A percentile compares a stretch with the other conserved stretches of the same genome.
Evolutionary conservation across 2,113 vertebrate species (phyloP).

Genomic region (Machaerirhynchus nigripectus): DNA sequence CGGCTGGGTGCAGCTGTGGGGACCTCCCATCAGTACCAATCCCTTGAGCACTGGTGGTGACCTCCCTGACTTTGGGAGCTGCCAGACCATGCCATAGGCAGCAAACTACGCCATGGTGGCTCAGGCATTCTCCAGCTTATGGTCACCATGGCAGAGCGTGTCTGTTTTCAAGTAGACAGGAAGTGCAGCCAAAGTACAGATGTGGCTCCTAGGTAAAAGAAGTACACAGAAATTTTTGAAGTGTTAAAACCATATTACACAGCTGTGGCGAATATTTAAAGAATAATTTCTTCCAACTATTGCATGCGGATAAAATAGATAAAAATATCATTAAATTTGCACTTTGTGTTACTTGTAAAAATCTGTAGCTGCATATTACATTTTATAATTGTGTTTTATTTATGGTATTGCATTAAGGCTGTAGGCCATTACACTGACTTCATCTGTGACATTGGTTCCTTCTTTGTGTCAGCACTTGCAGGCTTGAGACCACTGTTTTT

Average conservation of each 20-base stretch:
- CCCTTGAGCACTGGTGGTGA: too few species aligned
- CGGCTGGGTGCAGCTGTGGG: background rate
- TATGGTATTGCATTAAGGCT: background rate
- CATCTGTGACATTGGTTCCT: background rate
- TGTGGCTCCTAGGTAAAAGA: background rate
- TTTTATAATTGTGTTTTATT: background rate
- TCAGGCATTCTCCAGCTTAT: accelerated
- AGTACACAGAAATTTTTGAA: background rate
- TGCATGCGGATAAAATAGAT: background rate
- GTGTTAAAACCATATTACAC: background rate
- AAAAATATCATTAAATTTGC: background rate
- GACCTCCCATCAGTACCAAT: accelerated
- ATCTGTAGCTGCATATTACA: background rate
- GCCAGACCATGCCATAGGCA: too few species aligned
- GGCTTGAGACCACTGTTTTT: background rate
- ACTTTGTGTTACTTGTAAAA: background rate
- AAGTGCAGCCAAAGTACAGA: background rate
- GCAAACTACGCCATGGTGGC: accelerated
- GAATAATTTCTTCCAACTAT: background rate
- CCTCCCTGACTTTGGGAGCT: background rate
- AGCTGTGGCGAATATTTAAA: background rate
- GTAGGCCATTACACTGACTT: background rate
- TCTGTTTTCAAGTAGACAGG: accelerated
- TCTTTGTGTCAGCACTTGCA: background rate
- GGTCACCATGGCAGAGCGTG: accelerated